A percentile compares a stretch with the other conserved stretches of the same genome.
phyloP scores from a whole-genome alignment of 2,888 invertebrate species.

The Noctuana brunneofusca region DNA sequence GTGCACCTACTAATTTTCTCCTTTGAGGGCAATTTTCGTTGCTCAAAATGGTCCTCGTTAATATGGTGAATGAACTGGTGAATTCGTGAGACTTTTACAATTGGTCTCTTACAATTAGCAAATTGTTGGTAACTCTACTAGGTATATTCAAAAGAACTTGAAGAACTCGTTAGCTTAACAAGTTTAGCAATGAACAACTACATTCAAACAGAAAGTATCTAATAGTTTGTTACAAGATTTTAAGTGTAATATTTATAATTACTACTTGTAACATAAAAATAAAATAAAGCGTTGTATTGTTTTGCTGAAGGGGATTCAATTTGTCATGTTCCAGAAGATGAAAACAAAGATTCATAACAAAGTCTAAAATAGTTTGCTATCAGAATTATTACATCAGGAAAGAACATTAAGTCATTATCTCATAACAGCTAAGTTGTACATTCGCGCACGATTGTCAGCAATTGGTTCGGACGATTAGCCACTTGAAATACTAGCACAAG shows the following conservation, averaged over 20 bases:
- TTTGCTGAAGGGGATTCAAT: background rate
- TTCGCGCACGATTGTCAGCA: conserved; percentile 46
- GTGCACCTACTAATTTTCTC: conserved; percentile 34
- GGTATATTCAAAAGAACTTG: too few species aligned
- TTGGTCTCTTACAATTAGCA: conserved; percentile 23
- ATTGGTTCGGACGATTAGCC: conserved; percentile 50
- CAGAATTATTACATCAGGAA: background rate
- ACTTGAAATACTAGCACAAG: conserved; percentile 49
- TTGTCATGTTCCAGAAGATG: background rate
- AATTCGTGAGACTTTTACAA: conserved; percentile 20
- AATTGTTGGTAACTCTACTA: conserved; percentile 3
- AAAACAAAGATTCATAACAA: background rate
- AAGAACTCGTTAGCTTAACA: too few species aligned
- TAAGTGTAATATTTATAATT: too few species aligned
- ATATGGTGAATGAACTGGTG: conserved; percentile 28
- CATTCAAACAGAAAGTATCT: too few species aligned
- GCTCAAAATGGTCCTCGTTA: conserved; percentile 21
- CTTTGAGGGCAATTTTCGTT: conserved; percentile 31
- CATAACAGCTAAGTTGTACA: conserved; percentile 18
- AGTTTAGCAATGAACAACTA: too few species aligned
- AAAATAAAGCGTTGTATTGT: background rate
- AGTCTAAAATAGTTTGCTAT: background rate
- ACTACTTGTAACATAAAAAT: too few species aligned
- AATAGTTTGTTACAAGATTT: too few species aligned
- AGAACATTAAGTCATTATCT: conserved; percentile 10